Base-by-base conservation (phyloP, 2,888 invertebrate genomes). In the Zootermopsis nevadensis region DNA sequence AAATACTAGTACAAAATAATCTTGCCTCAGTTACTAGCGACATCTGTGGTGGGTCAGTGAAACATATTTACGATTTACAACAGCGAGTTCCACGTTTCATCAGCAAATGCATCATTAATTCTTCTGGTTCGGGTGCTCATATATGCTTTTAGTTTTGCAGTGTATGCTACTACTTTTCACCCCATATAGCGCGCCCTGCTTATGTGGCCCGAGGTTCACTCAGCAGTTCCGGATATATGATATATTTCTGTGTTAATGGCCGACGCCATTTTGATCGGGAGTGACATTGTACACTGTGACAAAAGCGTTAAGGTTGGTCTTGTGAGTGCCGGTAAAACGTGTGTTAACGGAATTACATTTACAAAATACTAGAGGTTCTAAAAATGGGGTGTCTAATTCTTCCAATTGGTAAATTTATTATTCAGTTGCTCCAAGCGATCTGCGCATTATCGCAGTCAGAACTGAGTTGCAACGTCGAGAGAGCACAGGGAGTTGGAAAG, bases 401-500 rank as follows among this genome's bases (percentile, higher is more conserved):
- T n/a, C 33, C 35, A 60, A 31, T 33, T 42, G 48, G 33, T 22
- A 60, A 22, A 74, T 55, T 82, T 74, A 27, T 53, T 35, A 38
- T 35, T 66, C 35, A 31, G 76, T 22, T 60, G 81, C 77, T 33
- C 67, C 80, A 60, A 81, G 69, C 79, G 88, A 89, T 89, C 89
- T 90, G 90, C 90, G 90, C 90, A 90, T 89, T 89, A 88, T 88
- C 89, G 87, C 88, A 88, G 88, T 88, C 88, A 88, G 88, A 88
- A 82, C 89, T 87, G 89, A 89, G 88, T 89, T 84, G 84, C 85
- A 89, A 89, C 89, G 89, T 90, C 89, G 89, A 89, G 89, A 87
- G 89, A 89, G 89, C 89, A 89, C 90, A 89, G 90, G 90, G 90
- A 90, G 90, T 90, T 89, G 89, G 89, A 89, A 88, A 87, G 88